Base-by-base conservation (phyloP, 2,797 vertebrate genomes). In the Microhierax caerulescens region DNA sequence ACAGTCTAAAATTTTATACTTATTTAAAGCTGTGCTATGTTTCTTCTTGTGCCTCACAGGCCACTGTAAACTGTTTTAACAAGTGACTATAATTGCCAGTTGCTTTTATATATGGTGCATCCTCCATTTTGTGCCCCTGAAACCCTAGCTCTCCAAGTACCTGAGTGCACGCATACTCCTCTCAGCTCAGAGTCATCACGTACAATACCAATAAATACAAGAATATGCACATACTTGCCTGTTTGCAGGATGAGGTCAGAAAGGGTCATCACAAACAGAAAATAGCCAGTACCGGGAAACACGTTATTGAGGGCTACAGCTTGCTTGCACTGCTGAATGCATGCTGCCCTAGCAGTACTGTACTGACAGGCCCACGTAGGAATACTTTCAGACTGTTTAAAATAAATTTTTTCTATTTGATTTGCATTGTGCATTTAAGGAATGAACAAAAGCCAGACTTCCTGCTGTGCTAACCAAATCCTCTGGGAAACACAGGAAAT, bases 21-120 rank as follows among this genome's bases (percentile, higher is more conserved):
- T 95, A 74, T 64, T 94, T 82, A 39, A 95, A 92, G 81, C 41
- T 78, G 93, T 97, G 94, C 94, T 95, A 93, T 19, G 56, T 90
- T 96, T 78, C 24, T 93, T 88, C 56, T 91, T 87, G 97, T 97
- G 97, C 97, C 96, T 97, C 95, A 88, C 41, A 72, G 96, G 96
- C 96, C 92, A 73, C 92, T 85, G 56, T 85, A 91, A 95, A 89
- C 78, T 57, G 56, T 64, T 94, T 77, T 50, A 94, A 92, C 30
- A 89, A 91, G 94, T 83, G 88, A 93, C 92, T 96, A 4, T 64
- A 70, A 92, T 61, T 67, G 60, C 90, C 86, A 88, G 53, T 78
- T 95, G 77, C 74, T 93, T 82, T 93, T 82, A 56, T 39, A 73
- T 59, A 90, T 68, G 80, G 90, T 91, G 83, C 85, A 80, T 74